Percentiles rank a stretch among this genome's conserved stretches.
Conservation (phyloP, 2,113 vertebrate species). For the Aphyosemion australe region DNA sequence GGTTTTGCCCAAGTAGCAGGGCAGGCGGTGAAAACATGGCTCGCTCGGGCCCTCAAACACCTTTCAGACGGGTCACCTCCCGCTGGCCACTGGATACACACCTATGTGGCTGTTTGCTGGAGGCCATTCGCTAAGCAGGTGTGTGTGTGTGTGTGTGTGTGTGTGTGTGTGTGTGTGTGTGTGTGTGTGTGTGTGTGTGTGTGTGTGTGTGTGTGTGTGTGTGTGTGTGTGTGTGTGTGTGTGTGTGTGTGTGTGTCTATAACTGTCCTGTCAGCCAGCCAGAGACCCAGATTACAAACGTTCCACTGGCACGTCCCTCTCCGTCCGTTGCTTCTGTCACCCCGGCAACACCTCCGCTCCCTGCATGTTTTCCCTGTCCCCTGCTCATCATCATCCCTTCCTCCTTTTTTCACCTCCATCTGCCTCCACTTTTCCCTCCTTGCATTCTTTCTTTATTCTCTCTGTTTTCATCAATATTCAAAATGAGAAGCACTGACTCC, state of each 20-base stretch:
- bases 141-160: conserved; percentile 18
- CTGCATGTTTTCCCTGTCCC: conserved; percentile 31
- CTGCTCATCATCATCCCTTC: conserved; percentile 16
- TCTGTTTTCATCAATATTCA: conserved; percentile 42
- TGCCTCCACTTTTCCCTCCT: conserved; percentile 23
- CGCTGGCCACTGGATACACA: conserved; percentile 20
- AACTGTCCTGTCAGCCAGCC: conserved; percentile 52
- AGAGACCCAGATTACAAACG: conserved; percentile 62
- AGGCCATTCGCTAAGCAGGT: conserved; percentile 14
- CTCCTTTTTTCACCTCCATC: conserved; percentile 39
- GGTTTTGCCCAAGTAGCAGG: conserved; percentile 30
- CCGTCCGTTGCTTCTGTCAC: conserved; percentile 60
- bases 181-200: conserved; percentile 18
- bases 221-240: no score
- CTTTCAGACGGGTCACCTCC: conserved; percentile 35
- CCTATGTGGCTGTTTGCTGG: conserved; percentile 25
- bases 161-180: conserved; percentile 20
- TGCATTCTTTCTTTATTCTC: conserved; percentile 7
- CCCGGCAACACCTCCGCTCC: conserved; percentile 66
- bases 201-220: no score
- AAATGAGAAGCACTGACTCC: conserved; percentile 19
- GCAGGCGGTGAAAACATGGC: conserved; percentile 20
- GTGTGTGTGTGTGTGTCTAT: conserved; percentile 19
- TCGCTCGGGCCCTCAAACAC: conserved; percentile 30
- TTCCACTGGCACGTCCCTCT: conserved; percentile 60